Base-by-base conservation (phyloP, 1,140 invertebrate species). In the Pararge aegeria region DNA sequence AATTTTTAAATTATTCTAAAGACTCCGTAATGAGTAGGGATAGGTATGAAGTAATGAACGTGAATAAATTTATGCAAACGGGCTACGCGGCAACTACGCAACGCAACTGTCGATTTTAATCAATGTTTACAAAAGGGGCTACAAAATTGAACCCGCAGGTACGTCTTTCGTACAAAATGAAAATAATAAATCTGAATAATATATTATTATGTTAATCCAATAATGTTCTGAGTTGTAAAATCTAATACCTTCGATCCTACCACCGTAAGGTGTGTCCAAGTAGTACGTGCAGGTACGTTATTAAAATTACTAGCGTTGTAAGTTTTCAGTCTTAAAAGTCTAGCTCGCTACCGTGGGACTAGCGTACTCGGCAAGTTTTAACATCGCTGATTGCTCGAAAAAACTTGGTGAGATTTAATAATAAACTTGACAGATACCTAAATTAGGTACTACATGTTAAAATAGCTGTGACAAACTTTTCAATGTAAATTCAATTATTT, bases 1-100 rank as follows among this genome's bases (percentile, higher is more conserved):
- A 30, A 30, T 7, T 10, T 10, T 9, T 10, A 30, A 30, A 30
- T 30, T 4, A 24, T 2, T 34, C 30, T 2, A 34, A 34, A 10
- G 2, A 10, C 3, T 34, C 10, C 2, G 7, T 10, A 34, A 10
- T n/a, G 3, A 34, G 30, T 12, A 12, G 4, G n/a, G 30, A 34
- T 10, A 10, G 30, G 7, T 7, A 27, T 27, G 10, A 27, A 27
- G 5, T 34, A 34, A 46, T 57, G 42, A 56, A 51, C 54, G 50
- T 49, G 48, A 46, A 57, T 44, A 60, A 65, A 65, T 55, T 60
- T 60, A 65, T 61, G 57, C 48, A 60, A 59, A 55, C 16, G 0
- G 38, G 4, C 5, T 18, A 18, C 0, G 12, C 9, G 7, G 9
- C 3, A 24, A 18, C 19, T 52, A 9, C 21, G 27, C 42, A 20